phyloP scores from a whole-genome alignment of 2,797 vertebrate species.

The Sebastes kiyomatsui region DNA sequence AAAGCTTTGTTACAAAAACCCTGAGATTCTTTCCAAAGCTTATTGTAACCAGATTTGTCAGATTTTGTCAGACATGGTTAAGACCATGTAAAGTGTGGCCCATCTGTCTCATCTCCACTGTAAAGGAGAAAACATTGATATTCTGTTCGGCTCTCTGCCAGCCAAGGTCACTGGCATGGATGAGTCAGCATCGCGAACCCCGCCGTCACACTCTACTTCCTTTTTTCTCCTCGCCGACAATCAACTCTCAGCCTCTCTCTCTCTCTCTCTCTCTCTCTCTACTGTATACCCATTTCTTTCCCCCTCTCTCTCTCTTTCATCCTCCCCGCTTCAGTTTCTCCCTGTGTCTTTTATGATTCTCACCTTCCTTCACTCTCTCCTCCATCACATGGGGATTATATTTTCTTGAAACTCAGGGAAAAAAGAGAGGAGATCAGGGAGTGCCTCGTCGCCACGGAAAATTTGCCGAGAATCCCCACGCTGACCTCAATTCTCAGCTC shows the following conservation, averaged over 20 bases:
- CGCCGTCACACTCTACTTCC: conserved; percentile 59
- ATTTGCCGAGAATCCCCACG: conserved; percentile 20
- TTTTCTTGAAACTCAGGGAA: conserved; percentile 38
- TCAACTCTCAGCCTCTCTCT: conserved; percentile 22
- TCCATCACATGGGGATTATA: conserved; percentile 35
- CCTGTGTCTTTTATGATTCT: neutral
- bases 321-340: neutral
- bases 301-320: neutral
- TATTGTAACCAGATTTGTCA: neutral
- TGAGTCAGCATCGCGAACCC: conserved; percentile 60
- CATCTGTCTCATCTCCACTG: neutral
- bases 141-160: conserved; percentile 38
- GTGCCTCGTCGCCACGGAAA: neutral
- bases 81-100: conserved; percentile 9
- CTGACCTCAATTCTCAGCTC: conserved; percentile 66
- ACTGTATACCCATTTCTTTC: neutral
- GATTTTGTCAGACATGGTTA: conserved; percentile 12
- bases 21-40: neutral
- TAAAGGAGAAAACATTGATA: conserved; percentile 39
- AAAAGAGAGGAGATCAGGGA: conserved; percentile 15
- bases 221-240: conserved; percentile 4
- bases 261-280: neutral
- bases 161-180: conserved; percentile 60
- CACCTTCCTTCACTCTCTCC: neutral
- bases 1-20: neutral